Evolutionary conservation across 2,797 vertebrate species (phyloP).

Genomic region (Nannoperca australis): DNA sequence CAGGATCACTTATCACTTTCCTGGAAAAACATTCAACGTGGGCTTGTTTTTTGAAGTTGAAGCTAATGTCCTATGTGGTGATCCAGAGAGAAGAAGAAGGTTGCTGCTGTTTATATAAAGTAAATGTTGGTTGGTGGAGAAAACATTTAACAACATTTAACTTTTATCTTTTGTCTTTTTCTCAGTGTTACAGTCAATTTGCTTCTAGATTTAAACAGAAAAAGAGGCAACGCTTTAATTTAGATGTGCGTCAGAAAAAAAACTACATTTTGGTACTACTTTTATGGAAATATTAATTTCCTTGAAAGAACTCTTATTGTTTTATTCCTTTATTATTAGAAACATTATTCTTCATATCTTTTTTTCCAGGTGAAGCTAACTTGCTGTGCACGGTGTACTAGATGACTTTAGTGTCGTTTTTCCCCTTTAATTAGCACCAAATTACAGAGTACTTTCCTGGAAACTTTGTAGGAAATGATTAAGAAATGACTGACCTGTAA

Average conservation of each 20-base stretch:
- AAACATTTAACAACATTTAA: background rate
- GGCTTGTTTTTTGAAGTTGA: slow-evolving; percentile 25
- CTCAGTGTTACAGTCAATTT: background rate
- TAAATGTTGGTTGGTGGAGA: background rate
- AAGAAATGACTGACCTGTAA: background rate
- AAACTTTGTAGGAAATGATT: background rate
- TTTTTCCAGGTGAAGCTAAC: background rate
- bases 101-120: slow-evolving; percentile 6
- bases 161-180: slow-evolving; percentile 1
- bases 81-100: background rate
- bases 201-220: background rate
- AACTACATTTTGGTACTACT: background rate
- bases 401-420: no score
- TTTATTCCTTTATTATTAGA: background rate
- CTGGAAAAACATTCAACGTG: slow-evolving; percentile 20
- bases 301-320: background rate
- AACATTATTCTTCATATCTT: background rate
- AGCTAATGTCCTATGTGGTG: background rate
- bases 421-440: background rate
- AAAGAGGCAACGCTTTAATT: background rate
- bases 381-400: no score
- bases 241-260: background rate
- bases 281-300: background rate
- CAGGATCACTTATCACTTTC: no score
- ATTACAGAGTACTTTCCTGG: background rate